These are phyloP conservation scores for Dasyurus viverrinus DNA, from an alignment of 2,113 vertebrate genomes.

Conservation along the genomic window DNA sequence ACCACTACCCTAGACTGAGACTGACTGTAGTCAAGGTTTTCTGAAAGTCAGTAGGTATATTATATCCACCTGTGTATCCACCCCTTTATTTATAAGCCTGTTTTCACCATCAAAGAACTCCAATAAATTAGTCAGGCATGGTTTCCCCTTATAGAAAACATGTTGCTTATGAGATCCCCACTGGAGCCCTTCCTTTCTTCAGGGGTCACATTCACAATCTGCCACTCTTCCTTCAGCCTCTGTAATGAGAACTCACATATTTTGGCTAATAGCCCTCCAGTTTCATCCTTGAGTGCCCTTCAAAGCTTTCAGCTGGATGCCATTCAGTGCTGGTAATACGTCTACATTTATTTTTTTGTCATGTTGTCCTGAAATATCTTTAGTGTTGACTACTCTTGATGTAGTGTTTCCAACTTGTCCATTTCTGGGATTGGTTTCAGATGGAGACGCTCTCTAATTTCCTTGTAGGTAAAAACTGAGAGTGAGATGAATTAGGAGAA, in stretches of 20 bases:
- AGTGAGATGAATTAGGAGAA: background rate
- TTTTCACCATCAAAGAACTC: background rate
- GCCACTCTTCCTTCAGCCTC: background rate
- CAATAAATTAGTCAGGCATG: background rate
- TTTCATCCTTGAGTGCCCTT: conserved; percentile 3
- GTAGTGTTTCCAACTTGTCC: background rate
- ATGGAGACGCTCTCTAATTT: background rate
- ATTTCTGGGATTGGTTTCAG: background rate
- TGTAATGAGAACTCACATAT: background rate
- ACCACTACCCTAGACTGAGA: background rate
- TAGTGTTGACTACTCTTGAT: background rate
- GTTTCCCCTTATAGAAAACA: background rate
- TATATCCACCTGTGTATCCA: background rate
- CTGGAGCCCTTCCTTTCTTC: background rate
- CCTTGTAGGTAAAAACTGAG: background rate
- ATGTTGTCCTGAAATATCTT: background rate
- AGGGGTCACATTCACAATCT: background rate
- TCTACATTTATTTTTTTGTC: background rate
- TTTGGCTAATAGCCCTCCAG: background rate
- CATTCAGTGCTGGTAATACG: background rate
- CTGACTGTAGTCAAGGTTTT: background rate
- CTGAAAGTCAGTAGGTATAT: background rate
- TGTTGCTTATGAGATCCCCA: background rate
- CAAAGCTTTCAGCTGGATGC: background rate
- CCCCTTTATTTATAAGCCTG: background rate